Evolutionary conservation across 2,113 vertebrate species (phyloP), one percentile per base, ranked within the genome.

Genomic region (Antennarius striatus): DNA sequence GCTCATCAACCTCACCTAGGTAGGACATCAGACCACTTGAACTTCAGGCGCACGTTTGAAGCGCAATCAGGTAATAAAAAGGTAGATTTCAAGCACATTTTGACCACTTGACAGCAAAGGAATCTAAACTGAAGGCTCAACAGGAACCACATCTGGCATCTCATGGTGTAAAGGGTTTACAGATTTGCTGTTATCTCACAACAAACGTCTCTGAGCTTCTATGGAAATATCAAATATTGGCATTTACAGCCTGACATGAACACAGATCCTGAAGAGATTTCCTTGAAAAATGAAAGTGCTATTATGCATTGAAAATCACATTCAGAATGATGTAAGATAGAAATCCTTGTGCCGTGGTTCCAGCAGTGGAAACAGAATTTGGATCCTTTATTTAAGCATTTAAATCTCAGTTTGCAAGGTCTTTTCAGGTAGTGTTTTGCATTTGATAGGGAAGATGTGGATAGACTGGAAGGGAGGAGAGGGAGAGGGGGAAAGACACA

Each of bases 101-200:
- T 30, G 10, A 11, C 14, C 43, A 36, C 36, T 29, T 63, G 57
- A 64, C 52, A 66, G 49, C 28, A 60, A 77, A 70, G 62, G 52
- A 50, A 71, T 71, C 62, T 29, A 64, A 61, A 54, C 15, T 63
- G 60, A 81, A 63, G n/a, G 61, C 46, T 67, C 64, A 49, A 40
- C 55, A 68, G 63, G 30, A 36, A 16, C 22, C 28, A 67, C n/a
- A 54, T 49, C 46, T 60, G 42, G 47, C 62, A 30, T 66, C 43
- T 55, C 29, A 15, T 7, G 22, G 65, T 42, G 11, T 47, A 52
- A 66, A 55, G 17, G 51, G 28, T 71, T 77, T 71, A 63, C 39
- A 68, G 17, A 72, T 57, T 49, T 4, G 28, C 48, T 16, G 16
- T 64, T 57, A 75, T 68, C 28, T 53, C 43, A 39, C 29, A 0